These are phyloP conservation scores for Catonia carolina DNA, from an alignment of 2,888 invertebrate genomes.

Conservation along the genomic window DNA sequence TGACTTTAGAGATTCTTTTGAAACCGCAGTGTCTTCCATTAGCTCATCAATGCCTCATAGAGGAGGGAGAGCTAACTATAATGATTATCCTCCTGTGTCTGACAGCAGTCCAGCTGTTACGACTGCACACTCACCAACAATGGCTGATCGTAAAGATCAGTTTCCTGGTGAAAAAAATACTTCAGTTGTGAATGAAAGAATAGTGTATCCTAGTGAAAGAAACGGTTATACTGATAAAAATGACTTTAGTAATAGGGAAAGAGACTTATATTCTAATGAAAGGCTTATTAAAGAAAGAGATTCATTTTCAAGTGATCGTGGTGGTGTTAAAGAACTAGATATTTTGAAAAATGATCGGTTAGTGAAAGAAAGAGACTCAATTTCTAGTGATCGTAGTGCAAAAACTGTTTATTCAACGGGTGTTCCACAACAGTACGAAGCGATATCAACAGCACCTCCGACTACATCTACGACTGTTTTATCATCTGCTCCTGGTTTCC, in stretches of 20 bases:
- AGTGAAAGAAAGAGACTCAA: slow-evolving; percentile 6
- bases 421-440: neutral
- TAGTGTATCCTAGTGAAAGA: slow-evolving; percentile 4
- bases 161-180: slow-evolving; percentile 3
- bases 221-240: neutral
- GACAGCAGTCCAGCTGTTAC: slow-evolving; percentile 6
- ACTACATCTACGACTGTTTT: slow-evolving; percentile 44
- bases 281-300: neutral
- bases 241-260: neutral
- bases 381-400: neutral
- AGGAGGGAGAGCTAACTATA: neutral
- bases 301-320: neutral
- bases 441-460: slow-evolving; percentile 39
- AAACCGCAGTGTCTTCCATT: slow-evolving; percentile 48
- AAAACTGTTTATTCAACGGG: neutral
- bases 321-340: no score
- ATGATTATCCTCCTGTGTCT: neutral
- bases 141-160: neutral
- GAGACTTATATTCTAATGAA: slow-evolving; percentile 1
- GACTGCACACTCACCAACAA: neutral
- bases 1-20: slow-evolving; percentile 49
- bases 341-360: neutral
- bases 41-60: slow-evolving; percentile 38
- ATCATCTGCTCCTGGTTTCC: slow-evolving; percentile 40
- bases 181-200: neutral